Percentiles rank a stretch among this genome's conserved stretches.
Evolutionary conservation across 2,888 invertebrate species (phyloP).

Genomic region (Pecten maximus): DNA sequence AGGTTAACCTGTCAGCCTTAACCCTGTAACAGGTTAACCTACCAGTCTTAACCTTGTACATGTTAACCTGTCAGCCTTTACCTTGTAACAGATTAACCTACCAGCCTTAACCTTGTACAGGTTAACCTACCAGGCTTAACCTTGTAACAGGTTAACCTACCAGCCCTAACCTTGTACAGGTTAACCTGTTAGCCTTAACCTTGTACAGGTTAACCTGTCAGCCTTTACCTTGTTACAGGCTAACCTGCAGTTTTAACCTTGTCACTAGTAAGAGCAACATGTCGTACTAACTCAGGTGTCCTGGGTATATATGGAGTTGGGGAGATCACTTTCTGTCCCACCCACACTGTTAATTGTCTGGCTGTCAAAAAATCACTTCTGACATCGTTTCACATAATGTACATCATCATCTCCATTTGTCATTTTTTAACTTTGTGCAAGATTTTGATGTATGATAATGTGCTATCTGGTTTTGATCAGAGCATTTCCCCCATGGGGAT

Average conservation of each 20-base stretch:
- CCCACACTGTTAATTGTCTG: neutral
- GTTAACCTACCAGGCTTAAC: neutral
- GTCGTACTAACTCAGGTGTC: neutral
- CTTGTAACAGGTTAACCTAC: neutral
- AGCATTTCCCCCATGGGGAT: neutral
- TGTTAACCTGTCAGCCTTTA: too few relatives aligned
- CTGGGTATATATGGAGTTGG: neutral
- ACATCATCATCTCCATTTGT: neutral
- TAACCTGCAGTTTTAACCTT: neutral
- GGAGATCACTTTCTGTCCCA: neutral
- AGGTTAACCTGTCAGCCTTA: neutral
- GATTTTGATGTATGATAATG: too few relatives aligned
- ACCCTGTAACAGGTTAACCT: neutral
- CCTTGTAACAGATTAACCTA: too few relatives aligned
- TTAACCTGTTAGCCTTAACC: too few relatives aligned
- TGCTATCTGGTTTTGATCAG: neutral
- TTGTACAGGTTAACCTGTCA: too few relatives aligned
- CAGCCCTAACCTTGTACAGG: too few relatives aligned
- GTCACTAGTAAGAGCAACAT: neutral
- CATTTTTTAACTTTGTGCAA: neutral
- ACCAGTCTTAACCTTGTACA: too few relatives aligned
- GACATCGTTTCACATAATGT: too few relatives aligned
- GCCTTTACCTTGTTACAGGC: neutral
- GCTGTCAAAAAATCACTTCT: neutral
- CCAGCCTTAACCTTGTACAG: neutral